These are phyloP conservation scores for Rhagoletis zephyria DNA, from an alignment of 1,140 invertebrate species.

Conservation along the genomic window DNA sequence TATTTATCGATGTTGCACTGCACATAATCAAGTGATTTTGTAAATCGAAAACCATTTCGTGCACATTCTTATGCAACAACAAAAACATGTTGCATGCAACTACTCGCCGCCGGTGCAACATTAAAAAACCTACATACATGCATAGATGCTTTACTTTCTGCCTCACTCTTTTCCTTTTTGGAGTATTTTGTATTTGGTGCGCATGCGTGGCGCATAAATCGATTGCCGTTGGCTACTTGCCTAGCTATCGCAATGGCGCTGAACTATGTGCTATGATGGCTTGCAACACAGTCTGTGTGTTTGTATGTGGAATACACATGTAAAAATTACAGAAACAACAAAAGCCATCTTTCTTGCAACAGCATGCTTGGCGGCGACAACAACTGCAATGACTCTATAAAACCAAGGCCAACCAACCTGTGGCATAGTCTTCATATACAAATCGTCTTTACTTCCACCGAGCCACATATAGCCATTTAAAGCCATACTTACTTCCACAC, in stretches of 20 bases:
- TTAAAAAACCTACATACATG: background rate
- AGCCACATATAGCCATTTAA: background rate
- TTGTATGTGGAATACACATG: background rate
- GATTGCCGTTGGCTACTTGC: background rate
- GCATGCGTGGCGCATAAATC: slow-evolving; percentile 44
- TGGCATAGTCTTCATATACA: background rate
- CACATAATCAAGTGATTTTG: slow-evolving; percentile 58
- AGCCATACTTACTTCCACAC: background rate
- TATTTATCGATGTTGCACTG: slow-evolving; percentile 39
- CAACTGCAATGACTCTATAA: slow-evolving; percentile 51
- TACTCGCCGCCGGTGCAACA: background rate
- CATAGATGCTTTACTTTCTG: background rate
- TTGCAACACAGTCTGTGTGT: background rate
- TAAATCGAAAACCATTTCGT: slow-evolving; percentile 54
- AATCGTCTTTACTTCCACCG: too few relatives aligned
- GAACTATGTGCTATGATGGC: background rate
- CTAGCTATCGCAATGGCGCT: background rate
- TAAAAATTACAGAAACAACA: background rate
- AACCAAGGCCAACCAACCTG: background rate
- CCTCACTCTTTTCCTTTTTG: background rate
- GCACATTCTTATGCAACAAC: background rate
- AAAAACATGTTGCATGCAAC: slow-evolving; percentile 8
- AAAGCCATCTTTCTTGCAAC: background rate
- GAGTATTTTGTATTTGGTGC: background rate
- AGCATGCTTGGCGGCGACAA: background rate